Evolutionary conservation across 2,797 vertebrate species (phyloP), one percentile per base, ranked within the genome.

Genomic region (Lagodon rhomboides): DNA sequence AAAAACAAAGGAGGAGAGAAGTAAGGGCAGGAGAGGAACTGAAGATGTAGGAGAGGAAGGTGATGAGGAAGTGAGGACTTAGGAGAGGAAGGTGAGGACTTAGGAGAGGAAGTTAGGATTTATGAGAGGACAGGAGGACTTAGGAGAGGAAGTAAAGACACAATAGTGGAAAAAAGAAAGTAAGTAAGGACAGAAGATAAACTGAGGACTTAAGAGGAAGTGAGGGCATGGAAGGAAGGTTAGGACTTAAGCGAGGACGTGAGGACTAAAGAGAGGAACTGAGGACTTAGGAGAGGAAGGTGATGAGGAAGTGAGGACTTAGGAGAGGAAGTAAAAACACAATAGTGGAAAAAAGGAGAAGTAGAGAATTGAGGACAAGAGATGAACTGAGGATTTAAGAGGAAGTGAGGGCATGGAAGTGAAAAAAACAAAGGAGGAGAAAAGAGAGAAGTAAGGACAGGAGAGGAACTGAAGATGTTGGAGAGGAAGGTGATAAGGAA

Each of bases 101-200:
- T 27, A 25, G 6, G 43, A 50, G 38, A 4, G 20, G 49, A 38
- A 13, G 17, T 3, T 41, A 17, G 25, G 30, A 27, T 1, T 17
- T 20, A 41, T 16, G n/a, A 20, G 20, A 12, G 0, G 16, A 30
- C 38, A 41, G 7, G 25, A 17, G 25, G 30, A 27, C 3, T 17
- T 20, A 41, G n/a, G n/a, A 20, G 20, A 12, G 0, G 16, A 30
- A 5, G 12, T 0, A 22, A 25, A 15, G 18, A 25, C 0, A 16
- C 13, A 43, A 1, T 16, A 38, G 11, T 47, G 1, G 49, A 18
- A 17, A n/a, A 18, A 4, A 38, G 34, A 38, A 38, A 38, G 4
- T 4, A 38, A 38, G 34, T 38, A 38, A 38, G 34, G 34, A 38
- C 34, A n/a, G n/a, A n/a, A n/a, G n/a, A n/a, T n/a, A n/a, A n/a